These are phyloP conservation scores for Oligia strigilis DNA, from an alignment of 2,888 invertebrate genomes.

Conservation along the genomic window DNA sequence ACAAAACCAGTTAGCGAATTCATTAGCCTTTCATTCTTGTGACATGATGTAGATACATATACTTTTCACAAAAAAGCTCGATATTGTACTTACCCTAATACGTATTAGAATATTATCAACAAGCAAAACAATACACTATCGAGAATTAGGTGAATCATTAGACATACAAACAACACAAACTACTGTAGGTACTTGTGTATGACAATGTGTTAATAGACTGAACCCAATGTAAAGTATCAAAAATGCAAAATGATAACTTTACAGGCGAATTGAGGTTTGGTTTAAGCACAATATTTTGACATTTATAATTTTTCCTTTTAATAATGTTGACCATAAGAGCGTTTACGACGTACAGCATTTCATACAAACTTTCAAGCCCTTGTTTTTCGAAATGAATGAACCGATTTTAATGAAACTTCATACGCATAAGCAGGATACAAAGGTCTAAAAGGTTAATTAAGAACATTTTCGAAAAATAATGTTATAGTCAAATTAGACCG, in stretches of 20 bases:
- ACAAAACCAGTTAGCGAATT: too few species aligned
- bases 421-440: too few species aligned
- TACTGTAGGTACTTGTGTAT: background rate
- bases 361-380: too few species aligned
- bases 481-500: too few species aligned
- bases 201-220: background rate
- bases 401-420: too few species aligned
- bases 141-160: constrained; percentile 12
- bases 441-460: too few species aligned
- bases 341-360: too few species aligned
- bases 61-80: background rate
- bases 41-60: background rate
- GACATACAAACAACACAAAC: background rate
- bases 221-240: background rate
- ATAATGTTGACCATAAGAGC: background rate
- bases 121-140: constrained; percentile 17
- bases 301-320: background rate
- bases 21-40: too few species aligned
- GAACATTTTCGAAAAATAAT: too few species aligned
- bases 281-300: background rate
- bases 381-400: too few species aligned
- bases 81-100: background rate
- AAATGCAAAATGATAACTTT: too few species aligned
- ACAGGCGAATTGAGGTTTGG: too few species aligned
- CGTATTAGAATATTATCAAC: constrained; percentile 2